A percentile compares a stretch with the other conserved stretches of the same genome.
These are phyloP conservation scores for Merops nubicus DNA, from an alignment of 2,113 vertebrate species.

Conservation along the genomic window DNA sequence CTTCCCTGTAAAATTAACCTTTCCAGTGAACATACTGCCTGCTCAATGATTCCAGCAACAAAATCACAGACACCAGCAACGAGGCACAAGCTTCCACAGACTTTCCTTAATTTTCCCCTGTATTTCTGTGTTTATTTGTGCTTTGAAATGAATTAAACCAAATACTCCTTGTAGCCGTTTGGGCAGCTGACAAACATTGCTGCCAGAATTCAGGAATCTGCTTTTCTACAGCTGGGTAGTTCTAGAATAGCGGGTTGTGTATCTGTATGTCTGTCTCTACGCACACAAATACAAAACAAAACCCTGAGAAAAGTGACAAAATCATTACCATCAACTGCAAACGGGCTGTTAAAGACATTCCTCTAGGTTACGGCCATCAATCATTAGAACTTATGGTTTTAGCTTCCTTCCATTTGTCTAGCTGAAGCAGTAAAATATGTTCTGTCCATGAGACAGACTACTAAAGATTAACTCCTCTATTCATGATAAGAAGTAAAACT, in stretches of 20 bases:
- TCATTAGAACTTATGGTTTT: background rate
- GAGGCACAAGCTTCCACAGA: background rate
- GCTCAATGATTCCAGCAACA: background rate
- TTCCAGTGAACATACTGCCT: background rate
- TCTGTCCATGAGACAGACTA: background rate
- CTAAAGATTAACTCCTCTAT: slow-evolving; percentile 1
- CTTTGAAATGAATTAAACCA: background rate
- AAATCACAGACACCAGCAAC: background rate
- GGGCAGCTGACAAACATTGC: background rate
- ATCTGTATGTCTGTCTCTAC: background rate
- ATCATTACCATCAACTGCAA: slow-evolving; percentile 75
- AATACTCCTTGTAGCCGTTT: background rate
- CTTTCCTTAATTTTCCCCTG: background rate
- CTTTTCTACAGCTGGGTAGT: slow-evolving; percentile 1
- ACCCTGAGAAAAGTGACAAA: slow-evolving; percentile 73
- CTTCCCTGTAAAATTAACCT: background rate
- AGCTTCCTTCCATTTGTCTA: slow-evolving; percentile 24
- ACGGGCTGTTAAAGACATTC: slow-evolving; percentile 27
- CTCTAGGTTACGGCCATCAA: background rate
- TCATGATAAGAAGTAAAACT: background rate
- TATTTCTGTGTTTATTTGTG: background rate
- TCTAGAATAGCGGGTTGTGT: background rate
- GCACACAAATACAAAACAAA: slow-evolving; percentile 49
- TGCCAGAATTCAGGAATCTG: background rate
- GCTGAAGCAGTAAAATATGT: background rate